phyloP scores from a whole-genome alignment of 2,113 vertebrate genomes.

The Mixornis gularis region DNA sequence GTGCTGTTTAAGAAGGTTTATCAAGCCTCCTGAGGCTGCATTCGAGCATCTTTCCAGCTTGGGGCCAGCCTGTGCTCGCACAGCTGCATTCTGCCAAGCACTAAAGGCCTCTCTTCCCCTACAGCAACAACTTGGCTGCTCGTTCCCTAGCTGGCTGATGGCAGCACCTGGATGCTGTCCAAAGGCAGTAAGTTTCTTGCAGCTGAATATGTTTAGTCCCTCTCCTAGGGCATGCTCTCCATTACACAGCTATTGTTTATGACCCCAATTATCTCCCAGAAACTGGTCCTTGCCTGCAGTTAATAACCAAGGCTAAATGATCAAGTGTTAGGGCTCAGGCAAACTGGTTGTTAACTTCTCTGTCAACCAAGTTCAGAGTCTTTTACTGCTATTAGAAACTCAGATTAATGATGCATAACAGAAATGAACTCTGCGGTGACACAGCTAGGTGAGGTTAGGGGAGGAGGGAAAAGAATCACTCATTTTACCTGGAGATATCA shows the following conservation, averaged over 20 bases:
- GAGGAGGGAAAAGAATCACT: not conserved
- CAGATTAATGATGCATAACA: slow-evolving; percentile 28
- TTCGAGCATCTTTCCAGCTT: not conserved
- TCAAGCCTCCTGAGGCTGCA: not conserved
- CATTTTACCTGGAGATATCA: not conserved
- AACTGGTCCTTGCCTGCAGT: slow-evolving; percentile 46
- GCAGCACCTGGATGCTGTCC: slow-evolving; percentile 29
- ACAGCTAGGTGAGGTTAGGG: not conserved
- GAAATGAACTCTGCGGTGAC: slow-evolving; percentile 6
- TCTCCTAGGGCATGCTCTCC: slow-evolving; percentile 5
- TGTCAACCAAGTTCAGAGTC: slow-evolving; percentile 7
- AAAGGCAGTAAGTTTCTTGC: slow-evolving; percentile 36
- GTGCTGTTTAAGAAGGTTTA: not conserved
- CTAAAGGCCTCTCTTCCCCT: not conserved
- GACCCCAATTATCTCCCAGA: slow-evolving; percentile 37
- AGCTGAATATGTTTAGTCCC: slow-evolving; percentile 41
- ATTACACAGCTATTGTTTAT: slow-evolving; percentile 34
- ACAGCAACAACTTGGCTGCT: not conserved
- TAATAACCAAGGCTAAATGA: slow-evolving; percentile 63
- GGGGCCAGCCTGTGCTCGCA: not conserved
- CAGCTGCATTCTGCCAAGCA: not conserved
- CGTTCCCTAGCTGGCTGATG: slow-evolving; percentile 3
- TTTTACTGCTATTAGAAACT: slow-evolving; percentile 12
- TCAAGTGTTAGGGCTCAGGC: slow-evolving; percentile 11
- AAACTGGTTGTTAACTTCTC: slow-evolving; percentile 45